A percentile compares a stretch with the other conserved stretches of the same genome.
Evolutionary conservation across 2,888 invertebrate species (phyloP).

Genomic region (Pammene aurita): DNA sequence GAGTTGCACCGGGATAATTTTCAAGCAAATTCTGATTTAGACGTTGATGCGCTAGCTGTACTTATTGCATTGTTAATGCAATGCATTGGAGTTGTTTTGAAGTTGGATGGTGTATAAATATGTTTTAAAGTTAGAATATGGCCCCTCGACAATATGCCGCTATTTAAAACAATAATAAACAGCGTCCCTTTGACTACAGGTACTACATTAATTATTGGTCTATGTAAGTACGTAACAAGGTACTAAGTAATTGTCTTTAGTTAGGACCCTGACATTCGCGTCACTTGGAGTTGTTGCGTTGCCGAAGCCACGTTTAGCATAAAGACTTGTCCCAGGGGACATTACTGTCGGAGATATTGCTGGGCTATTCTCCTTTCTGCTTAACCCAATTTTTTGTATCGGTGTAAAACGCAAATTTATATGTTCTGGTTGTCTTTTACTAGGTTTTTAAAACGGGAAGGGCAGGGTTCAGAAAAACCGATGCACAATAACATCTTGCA

Average conservation of each 20-base stretch:
- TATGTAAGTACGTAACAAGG: background rate
- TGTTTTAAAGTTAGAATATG: too few relatives aligned
- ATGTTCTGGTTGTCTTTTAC: background rate
- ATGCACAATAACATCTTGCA: too few relatives aligned
- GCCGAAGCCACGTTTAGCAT: constrained; percentile 6
- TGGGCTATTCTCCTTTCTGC: background rate
- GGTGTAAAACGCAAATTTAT: background rate
- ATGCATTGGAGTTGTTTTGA: too few relatives aligned
- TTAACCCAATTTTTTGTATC: background rate
- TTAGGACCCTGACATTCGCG: background rate
- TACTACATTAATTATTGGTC: background rate
- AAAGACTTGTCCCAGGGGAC: constrained; percentile 1
- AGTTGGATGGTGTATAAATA: too few relatives aligned
- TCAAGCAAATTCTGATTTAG: too few relatives aligned
- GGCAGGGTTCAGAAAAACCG: too few relatives aligned
- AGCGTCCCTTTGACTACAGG: background rate
- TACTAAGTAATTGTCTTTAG: constrained; percentile 7
- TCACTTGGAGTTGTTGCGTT: background rate
- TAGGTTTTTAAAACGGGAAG: too few relatives aligned
- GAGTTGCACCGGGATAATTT: too few relatives aligned
- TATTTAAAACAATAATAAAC: too few relatives aligned
- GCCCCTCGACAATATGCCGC: too few relatives aligned
- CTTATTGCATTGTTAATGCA: too few relatives aligned
- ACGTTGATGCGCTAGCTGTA: too few relatives aligned
- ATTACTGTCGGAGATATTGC: background rate